Conservation (phyloP, 2,888 invertebrate genomes). For the Eupithecia exiguata region DNA sequence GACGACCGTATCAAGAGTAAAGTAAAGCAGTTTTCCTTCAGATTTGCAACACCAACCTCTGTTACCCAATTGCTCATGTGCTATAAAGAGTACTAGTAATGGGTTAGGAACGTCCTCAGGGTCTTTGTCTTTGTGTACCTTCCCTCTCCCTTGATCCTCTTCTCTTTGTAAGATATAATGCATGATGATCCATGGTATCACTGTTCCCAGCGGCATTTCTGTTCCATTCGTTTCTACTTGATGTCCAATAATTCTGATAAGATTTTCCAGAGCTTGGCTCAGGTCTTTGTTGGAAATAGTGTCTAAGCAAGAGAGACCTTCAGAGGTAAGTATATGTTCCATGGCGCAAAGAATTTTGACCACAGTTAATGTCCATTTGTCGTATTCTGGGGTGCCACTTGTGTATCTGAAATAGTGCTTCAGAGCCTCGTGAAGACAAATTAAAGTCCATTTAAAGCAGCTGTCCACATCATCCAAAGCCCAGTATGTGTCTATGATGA, state of each 20-base stretch:
- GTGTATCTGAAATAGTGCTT: conserved; percentile 83
- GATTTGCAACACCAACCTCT: conserved; percentile 90
- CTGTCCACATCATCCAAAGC: conserved; percentile 84
- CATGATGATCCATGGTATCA: conserved; percentile 92
- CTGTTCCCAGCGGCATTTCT: conserved; percentile 87
- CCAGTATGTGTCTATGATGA: conserved; percentile 87
- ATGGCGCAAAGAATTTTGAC: conserved; percentile 77
- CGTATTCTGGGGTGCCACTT: conserved; percentile 73
- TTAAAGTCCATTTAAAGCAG: conserved; percentile 91
- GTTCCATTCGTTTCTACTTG: conserved; percentile 89
- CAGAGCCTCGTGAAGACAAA: conserved; percentile 89
- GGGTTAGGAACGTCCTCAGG: conserved; percentile 88
- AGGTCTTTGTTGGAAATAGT: conserved; percentile 84
- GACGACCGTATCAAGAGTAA: conserved; percentile 89
- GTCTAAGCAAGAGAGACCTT: conserved; percentile 79
- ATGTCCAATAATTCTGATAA: conserved; percentile 89
- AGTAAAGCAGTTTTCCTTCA: conserved; percentile 90
- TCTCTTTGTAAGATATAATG: conserved; percentile 90
- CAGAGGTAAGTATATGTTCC: conserved; percentile 74
- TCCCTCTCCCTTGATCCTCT: conserved; percentile 87
- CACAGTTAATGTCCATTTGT: conserved; percentile 76
- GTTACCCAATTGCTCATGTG: conserved; percentile 92
- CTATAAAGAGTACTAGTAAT: conserved; percentile 90
- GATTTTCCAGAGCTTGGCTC: conserved; percentile 88
- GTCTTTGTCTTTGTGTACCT: conserved; percentile 70